Evolutionary conservation across 2,113 vertebrate species (phyloP), one percentile per base, ranked within the genome.

Genomic region (Pluvialis apricaria): DNA sequence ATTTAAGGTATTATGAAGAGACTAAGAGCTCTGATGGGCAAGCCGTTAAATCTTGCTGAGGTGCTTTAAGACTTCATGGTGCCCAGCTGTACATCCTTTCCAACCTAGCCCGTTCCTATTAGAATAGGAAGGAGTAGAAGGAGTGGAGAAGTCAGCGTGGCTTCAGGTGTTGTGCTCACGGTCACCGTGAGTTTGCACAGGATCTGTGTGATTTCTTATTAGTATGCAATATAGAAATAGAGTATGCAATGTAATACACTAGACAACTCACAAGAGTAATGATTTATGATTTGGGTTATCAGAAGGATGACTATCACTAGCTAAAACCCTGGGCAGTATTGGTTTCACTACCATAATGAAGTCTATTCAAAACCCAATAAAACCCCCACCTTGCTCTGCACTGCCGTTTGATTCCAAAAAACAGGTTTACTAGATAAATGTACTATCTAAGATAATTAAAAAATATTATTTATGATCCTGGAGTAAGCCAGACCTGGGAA

Each of bases 1-100:
- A 38, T 92, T 94, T 88, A 89, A 84, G 69, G 69, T 71, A 94
- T 88, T 92, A 91, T 1, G 16, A 87, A 80, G 75, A 64, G 54
- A 69, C 85, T 70, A 85, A 94, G 62, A 95, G 58, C 87, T 85
- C 78, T 94, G 58, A 73, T 45, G 71, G 62, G 20, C 82, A 90
- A 90, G 78, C 78, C 88, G 78, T 69, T 96, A 88, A 82, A 93
- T 80, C 82, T 69, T 93, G 80, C 62, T 82, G 82, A 87, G 78
- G 78, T 90, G 71, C 82, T 88, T 85, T 96, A 94, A 85, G 87
- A 70, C 36, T 62, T 94, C 92, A 54, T 1, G 0, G 34, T 54
- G 82, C 44, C 52, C 84, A 91, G 78, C 87, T 84, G 82, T 49
- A 72, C 5, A 10, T 71, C 29, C 20, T 71, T 68, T 68, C 69